Base-by-base conservation (phyloP, 2,797 vertebrate species). In the Anisognathus igniventris region DNA sequence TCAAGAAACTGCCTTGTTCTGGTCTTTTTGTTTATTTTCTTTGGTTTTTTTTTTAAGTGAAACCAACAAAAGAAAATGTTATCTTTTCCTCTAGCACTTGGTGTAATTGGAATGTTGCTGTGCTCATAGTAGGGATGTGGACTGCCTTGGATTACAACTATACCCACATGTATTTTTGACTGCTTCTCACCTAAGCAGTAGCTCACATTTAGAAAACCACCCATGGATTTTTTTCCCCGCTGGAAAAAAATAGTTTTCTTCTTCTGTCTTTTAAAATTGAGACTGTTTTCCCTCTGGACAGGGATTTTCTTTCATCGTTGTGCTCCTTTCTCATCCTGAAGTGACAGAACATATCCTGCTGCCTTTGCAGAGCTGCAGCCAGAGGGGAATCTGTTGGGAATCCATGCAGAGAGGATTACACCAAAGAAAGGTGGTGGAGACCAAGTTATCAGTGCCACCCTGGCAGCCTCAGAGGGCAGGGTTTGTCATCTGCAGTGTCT, bases 61-160 rank as follows among this genome's bases (percentile, higher is more conserved):
- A 92, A 86, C 66, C 47, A 68, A 78, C 76, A 78, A 84, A 92
- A 86, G 72, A 71, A 93, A 92, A 90, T 72, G 86, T 82, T 86
- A 53, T 87, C 60, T 93, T 93, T 93, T 94, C 78, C 62, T 88
- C 64, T 93, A 92, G 76, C 47, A 24, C 51, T 64, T 48, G 0
- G 8, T 91, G 75, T 88, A 93, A 94, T 66, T 91, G 81, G 66
- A 75, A 75, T 51, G 73, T 92, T 95, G 68, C 75, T 92, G 54
- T 86, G 81, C 62, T 93, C 16, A 1, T 47, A 67, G 72, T 37
- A 39, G 45, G 65, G 51, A 72, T 70, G 84, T 28, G 53, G 58
- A 68, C 74, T 92, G 92, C 54, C 83, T 80, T 88, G 86, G 86
- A 92, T 93, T 87, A 72, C 81, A 93, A 5, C 57, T n/a, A 39